Percentiles rank a stretch among this genome's conserved stretches.
These are phyloP conservation scores for Epinephelus fuscoguttatus DNA, from an alignment of 2,113 vertebrate species.

Conservation along the genomic window DNA sequence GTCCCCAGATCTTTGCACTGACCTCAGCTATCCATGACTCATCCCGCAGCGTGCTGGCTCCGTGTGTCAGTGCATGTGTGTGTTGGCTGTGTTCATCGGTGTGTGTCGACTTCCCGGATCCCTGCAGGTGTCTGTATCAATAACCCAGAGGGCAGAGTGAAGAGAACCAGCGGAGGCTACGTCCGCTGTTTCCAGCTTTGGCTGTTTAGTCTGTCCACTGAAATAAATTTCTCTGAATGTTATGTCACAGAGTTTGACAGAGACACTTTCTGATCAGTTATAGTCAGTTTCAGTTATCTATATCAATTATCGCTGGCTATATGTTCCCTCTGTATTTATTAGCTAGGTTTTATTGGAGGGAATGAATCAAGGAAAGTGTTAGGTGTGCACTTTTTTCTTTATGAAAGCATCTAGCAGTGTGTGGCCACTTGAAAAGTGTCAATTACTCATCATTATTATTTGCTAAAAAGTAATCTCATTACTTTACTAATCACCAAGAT, in stretches of 20 bases:
- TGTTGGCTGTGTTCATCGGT: conserved; percentile 56
- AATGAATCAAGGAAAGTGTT: background rate
- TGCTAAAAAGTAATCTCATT: background rate
- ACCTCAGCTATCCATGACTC: conserved; percentile 78
- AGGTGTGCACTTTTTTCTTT: too few species aligned
- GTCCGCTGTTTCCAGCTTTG: background rate
- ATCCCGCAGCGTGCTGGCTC: conserved; percentile 51
- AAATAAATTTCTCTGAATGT: conserved; percentile 7
- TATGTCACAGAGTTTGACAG: conserved; percentile 2
- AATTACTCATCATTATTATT: background rate
- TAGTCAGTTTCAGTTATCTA: too few species aligned
- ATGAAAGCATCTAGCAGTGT: too few species aligned
- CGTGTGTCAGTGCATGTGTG: conserved; percentile 42
- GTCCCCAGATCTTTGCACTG: conserved; percentile 65
- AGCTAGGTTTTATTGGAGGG: background rate
- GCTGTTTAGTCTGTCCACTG: conserved; percentile 31
- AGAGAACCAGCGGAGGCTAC: conserved; percentile 48
- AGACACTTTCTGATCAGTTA: background rate
- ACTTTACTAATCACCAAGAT: background rate
- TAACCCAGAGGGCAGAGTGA: conserved; percentile 52
- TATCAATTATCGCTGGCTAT: too few species aligned
- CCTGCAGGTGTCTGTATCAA: conserved; percentile 69
- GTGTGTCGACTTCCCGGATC: conserved; percentile 69
- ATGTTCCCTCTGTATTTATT: background rate
- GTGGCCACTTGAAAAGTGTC: too few species aligned